These are phyloP conservation scores for Eupristina koningsbergeri DNA, from an alignment of 1,140 invertebrate species.

Conservation along the genomic window DNA sequence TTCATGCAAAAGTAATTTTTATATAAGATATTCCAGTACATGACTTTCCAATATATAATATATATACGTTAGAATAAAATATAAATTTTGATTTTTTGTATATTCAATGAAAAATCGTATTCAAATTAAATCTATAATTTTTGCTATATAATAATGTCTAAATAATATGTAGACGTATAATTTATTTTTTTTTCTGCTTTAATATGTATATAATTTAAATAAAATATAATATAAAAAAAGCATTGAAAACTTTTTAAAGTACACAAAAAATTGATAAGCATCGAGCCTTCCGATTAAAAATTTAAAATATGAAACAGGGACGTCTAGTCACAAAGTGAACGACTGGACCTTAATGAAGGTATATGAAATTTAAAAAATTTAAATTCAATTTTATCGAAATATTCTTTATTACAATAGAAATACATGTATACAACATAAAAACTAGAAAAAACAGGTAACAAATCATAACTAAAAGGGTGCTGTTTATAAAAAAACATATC, in stretches of 20 bases:
- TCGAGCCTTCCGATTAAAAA: background rate
- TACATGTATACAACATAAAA: background rate
- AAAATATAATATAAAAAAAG: background rate
- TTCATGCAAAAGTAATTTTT: background rate
- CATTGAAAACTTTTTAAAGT: background rate
- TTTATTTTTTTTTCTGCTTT: background rate
- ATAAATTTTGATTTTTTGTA: background rate
- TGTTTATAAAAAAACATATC: conserved; percentile 54
- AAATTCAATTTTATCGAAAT: background rate
- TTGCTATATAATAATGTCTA: background rate
- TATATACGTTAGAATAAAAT: background rate
- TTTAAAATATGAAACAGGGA: conserved; percentile 7
- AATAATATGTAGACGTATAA: background rate
- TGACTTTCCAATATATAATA: background rate
- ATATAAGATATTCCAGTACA: background rate
- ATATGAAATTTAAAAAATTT: background rate
- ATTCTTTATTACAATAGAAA: background rate
- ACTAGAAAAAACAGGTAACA: background rate
- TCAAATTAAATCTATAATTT: background rate
- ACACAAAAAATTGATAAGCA: background rate
- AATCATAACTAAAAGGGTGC: conserved; percentile 37
- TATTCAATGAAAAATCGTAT: background rate
- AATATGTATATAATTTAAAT: background rate
- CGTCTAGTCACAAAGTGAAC: conserved; percentile 36
- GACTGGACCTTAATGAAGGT: conserved; percentile 35